Conservation (phyloP, 2,113 vertebrate genomes). For the Catharus minimus region DNA sequence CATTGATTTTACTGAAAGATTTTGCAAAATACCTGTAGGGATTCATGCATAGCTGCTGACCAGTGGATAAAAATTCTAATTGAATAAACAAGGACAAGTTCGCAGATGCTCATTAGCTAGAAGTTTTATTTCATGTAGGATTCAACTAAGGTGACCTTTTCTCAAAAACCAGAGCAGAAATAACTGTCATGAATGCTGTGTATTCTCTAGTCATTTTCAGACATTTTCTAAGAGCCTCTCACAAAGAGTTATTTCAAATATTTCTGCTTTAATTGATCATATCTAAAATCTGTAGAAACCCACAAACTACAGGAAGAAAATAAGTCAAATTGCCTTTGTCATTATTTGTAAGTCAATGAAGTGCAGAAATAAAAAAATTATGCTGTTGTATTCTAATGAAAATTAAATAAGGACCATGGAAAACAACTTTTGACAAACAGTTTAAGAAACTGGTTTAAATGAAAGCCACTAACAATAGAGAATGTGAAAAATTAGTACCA, state of each 20-base stretch:
- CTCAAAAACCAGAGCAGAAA: not conserved
- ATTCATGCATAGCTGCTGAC: not conserved
- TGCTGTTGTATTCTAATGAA: not conserved
- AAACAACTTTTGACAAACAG: not conserved
- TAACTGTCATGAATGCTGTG: not conserved
- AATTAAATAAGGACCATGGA: not conserved
- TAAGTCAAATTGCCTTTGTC: not conserved
- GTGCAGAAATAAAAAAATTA: not conserved
- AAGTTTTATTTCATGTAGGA: not conserved
- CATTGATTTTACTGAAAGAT: conserved; percentile 2
- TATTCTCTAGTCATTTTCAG: not conserved
- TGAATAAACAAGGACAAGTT: not conserved
- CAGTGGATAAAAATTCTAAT: not conserved
- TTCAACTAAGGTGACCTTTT: not conserved
- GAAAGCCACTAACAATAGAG: not conserved
- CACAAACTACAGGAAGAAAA: not conserved
- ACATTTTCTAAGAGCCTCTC: not conserved
- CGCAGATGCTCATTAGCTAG: not conserved
- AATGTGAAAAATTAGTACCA: not conserved
- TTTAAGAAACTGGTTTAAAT: not conserved
- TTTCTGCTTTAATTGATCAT: not conserved
- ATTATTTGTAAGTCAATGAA: not conserved
- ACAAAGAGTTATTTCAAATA: not conserved
- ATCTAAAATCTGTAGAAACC: not conserved
- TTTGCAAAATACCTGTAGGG: not conserved